A percentile compares a stretch with the other conserved stretches of the same genome.
Conservation (phyloP, 1,140 invertebrate genomes). For the Augochlora pura region DNA sequence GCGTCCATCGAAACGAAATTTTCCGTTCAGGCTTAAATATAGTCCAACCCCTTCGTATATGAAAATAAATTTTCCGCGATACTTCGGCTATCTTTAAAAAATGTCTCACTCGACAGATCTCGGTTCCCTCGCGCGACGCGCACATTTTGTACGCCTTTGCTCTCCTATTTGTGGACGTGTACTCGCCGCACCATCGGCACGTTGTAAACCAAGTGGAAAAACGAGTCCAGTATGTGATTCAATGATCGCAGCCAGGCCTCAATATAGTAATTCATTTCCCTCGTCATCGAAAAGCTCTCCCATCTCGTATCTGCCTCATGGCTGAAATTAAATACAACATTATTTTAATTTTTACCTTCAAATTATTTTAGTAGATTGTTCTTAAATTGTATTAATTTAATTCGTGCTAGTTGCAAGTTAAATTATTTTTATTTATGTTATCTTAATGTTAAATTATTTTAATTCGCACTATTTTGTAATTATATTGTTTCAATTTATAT, state of each 20-base stretch:
- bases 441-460: too few relatives aligned
- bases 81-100: neutral
- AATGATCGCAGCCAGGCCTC: slow-evolving; percentile 74
- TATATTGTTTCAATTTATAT: too few relatives aligned
- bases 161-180: slow-evolving; percentile 26
- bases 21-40: neutral
- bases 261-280: slow-evolving; percentile 75
- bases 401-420: too few relatives aligned
- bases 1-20: neutral
- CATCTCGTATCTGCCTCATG: slow-evolving; percentile 38
- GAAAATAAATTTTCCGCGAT: neutral
- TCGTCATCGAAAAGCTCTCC: slow-evolving; percentile 66
- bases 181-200: slow-evolving; percentile 77
- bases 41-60: neutral
- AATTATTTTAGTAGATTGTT: too few relatives aligned
- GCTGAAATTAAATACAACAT: too few relatives aligned
- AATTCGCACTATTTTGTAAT: too few relatives aligned
- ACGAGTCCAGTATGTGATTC: slow-evolving; percentile 76
- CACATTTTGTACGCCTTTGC: too few relatives aligned
- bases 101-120: too few relatives aligned
- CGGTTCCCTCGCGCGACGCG: too few relatives aligned
- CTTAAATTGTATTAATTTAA: too few relatives aligned
- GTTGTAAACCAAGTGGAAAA: slow-evolving; percentile 78
- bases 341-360: too few relatives aligned
- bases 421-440: too few relatives aligned